phyloP scores from a whole-genome alignment of 1,140 invertebrate genomes.

The Psilanteris sp. region DNA sequence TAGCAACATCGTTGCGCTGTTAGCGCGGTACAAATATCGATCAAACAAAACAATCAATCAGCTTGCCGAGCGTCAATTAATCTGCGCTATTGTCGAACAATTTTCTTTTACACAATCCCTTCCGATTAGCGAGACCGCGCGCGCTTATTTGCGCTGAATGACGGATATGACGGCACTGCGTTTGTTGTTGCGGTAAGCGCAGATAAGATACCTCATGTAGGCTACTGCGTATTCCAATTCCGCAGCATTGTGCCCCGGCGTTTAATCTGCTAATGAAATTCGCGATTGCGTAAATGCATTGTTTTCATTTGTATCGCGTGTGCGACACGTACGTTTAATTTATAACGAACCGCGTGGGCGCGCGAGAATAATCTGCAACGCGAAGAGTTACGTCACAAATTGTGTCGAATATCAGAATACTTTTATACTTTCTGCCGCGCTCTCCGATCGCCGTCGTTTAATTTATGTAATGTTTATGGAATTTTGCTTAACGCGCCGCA shows the following conservation, averaged over 20 bases:
- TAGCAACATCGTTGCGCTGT: too few species aligned
- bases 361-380: conserved; percentile 3
- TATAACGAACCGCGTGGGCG: conserved; percentile 2
- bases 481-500: too few species aligned
- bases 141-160: conserved; percentile 11
- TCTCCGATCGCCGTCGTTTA: neutral
- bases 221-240: conserved; percentile 51
- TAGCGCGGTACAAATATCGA: conserved; percentile 19
- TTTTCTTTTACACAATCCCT: conserved; percentile 5
- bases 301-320: conserved; percentile 25
- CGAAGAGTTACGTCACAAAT: neutral
- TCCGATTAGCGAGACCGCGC: conserved; percentile 10
- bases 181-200: conserved; percentile 19
- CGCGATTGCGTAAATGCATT: conserved; percentile 41
- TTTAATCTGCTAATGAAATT: conserved; percentile 44
- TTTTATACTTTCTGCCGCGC: too few species aligned
- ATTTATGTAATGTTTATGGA: neutral
- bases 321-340: conserved; percentile 25
- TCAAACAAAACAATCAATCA: conserved; percentile 15
- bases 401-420: neutral
- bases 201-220: conserved; percentile 44
- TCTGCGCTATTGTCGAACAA: neutral
- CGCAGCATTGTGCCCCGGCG: conserved; percentile 9
- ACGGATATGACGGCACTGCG: conserved; percentile 19
- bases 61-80: neutral